Conservation (phyloP, 1,140 invertebrate genomes). For the Drosophila willistoni region DNA sequence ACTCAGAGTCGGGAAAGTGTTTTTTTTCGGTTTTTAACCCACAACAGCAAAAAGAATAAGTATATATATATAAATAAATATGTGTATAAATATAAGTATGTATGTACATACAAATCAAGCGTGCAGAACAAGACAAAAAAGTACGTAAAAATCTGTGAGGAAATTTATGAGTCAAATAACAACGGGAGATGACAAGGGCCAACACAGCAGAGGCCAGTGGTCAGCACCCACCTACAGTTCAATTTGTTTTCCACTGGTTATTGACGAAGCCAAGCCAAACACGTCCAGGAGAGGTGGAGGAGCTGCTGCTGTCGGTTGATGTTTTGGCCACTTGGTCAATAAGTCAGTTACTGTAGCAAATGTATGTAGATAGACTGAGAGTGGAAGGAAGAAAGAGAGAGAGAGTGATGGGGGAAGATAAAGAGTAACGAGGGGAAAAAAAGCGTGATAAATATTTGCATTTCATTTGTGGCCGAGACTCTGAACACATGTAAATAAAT, state of each 20-base stretch:
- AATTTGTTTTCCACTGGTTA: slow-evolving; percentile 74
- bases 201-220: slow-evolving; percentile 73
- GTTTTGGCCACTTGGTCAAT: slow-evolving; percentile 61
- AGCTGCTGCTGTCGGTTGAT: slow-evolving; percentile 34
- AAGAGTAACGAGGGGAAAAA: slow-evolving; percentile 26
- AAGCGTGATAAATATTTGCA: slow-evolving; percentile 74
- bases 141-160: slow-evolving; percentile 73
- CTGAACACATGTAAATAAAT: slow-evolving; percentile 74
- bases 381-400: not conserved
- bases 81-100: slow-evolving; percentile 14
- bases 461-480: slow-evolving; percentile 65
- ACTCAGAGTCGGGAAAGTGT: slow-evolving; percentile 49
- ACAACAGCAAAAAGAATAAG: slow-evolving; percentile 21
- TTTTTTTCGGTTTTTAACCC: not conserved
- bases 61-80: slow-evolving; percentile 8
- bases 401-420: not conserved
- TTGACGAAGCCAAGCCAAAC: slow-evolving; percentile 9
- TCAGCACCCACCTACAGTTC: slow-evolving; percentile 76
- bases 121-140: slow-evolving; percentile 39
- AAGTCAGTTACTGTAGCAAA: slow-evolving; percentile 47
- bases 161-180: slow-evolving; percentile 81
- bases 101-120: slow-evolving; percentile 41
- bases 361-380: slow-evolving; percentile 23
- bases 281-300: not conserved
- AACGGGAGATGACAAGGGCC: slow-evolving; percentile 80